Conservation (phyloP, 2,113 vertebrate species). For the Cyprinodon variegatus region DNA sequence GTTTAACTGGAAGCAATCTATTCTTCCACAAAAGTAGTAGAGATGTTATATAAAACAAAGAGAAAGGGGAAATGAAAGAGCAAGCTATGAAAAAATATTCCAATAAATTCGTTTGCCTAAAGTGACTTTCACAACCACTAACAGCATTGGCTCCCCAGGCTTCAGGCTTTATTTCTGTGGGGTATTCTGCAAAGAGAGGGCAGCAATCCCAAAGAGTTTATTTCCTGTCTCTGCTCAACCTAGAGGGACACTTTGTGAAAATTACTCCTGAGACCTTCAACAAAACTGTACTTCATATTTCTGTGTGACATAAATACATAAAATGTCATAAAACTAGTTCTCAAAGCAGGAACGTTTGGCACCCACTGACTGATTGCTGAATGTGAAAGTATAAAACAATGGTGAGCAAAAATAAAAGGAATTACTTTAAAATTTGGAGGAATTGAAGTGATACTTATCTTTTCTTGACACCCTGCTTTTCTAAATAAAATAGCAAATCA, state of each 20-base stretch:
- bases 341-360: constrained; percentile 1
- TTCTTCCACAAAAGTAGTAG: not conserved
- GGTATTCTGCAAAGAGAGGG: constrained; percentile 37
- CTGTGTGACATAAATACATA: constrained; percentile 46
- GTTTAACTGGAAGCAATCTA: constrained; percentile 14
- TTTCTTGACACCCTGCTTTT: not conserved
- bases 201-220: constrained; percentile 51
- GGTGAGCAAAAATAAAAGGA: not conserved
- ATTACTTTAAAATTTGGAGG: not conserved
- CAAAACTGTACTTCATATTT: constrained; percentile 36
- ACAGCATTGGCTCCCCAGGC: constrained; percentile 41
- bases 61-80: not conserved
- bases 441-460: not conserved
- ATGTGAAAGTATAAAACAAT: constrained; percentile 8
- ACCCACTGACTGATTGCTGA: not conserved
- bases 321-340: constrained; percentile 25
- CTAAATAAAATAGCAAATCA: constrained; percentile 6
- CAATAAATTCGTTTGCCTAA: constrained; percentile 22
- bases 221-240: constrained; percentile 46
- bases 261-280: constrained; percentile 45
- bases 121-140: constrained; percentile 30
- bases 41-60: constrained; percentile 7
- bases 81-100: constrained; percentile 28
- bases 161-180: constrained; percentile 50
- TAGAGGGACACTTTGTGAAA: constrained; percentile 50